Evolutionary conservation across 2,888 invertebrate species (phyloP), one percentile per base, ranked within the genome.

Genomic region (Thymelicus sylvestris): DNA sequence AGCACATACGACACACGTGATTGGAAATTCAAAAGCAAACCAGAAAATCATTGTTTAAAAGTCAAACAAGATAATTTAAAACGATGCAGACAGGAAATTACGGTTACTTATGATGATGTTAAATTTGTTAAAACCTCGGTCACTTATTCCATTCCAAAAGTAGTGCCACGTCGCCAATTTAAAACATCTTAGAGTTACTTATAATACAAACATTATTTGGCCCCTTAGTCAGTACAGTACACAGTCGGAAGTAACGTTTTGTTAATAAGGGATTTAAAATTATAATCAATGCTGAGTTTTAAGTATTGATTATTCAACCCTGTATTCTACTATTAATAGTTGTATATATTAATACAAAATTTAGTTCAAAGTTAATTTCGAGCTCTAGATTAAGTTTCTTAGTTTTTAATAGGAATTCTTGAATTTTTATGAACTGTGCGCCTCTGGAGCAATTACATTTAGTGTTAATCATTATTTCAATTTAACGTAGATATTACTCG

Each of bases 161-260:
- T 60, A 41, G 50, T 39, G 41, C 19, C 19, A 12, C 55, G 50
- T 41, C 13, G 13, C 19, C 10, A 10, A 39, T 65, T 65, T 55
- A 2, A 65, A 41, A 65, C 39, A 41, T 65, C 65, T 65, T 65
- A 65, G 55, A 65, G 12, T 65, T 65, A 65, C 52, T 52, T 65
- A 65, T 39, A 41, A 39, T 55, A 65, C 55, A 65, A 55, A 65
- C 52, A 52, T 65, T 65, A 52, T 52, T 65, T 65, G 65, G 65
- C 65, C 65, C 65, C 65, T 55, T 41, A 50, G 50, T 64, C 50
- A 50, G 50, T 64, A 64, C 64, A 64, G 50, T 64, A 64, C 64
- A 64, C 39, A 50, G 48, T 50, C 13, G 48, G 38, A 50, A 57
- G 15, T 39, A 64, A 50, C 10, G 39, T 31, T 47, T 63, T 63